Evolutionary conservation across 2,888 invertebrate species (phyloP), one percentile per base, ranked within the genome.

Genomic region (Strigamia transsilvanica): DNA sequence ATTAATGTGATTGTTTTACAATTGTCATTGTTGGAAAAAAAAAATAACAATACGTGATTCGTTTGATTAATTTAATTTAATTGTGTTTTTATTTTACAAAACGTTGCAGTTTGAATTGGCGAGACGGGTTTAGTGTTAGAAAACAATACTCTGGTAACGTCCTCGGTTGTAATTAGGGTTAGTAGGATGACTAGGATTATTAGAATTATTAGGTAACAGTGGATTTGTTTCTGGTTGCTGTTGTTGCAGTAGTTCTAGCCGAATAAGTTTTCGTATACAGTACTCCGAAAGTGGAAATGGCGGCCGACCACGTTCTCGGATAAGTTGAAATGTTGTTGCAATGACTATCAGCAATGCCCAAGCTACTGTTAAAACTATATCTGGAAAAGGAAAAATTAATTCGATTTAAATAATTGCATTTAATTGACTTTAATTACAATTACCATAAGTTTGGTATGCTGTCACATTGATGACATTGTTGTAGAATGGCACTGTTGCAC

Each of bases 401-500:
- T 6, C 5, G 10, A 3, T 9, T 73, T 18, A 7, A 7, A 6
- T n/a, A 6, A 73, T 5, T 27, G 32, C 34, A 34, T 34, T 34
- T 34, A 5, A 7, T 34, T 34, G 34, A 7, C 3, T n/a, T 56
- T 5, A 5, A 7, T 21, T 6, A 34, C 6, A 79, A 88, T 88
- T 86, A 93, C 93, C 93, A 87, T 87, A 89, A 85, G 87, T 87
- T 86, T 92, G 90, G 86, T 90, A 91, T 0, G 93, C 92, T 23
- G 92, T 91, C 84, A 90, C 88, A 79, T 92, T 86, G 27, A 91
- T 88, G 27, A 92, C 93, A 21, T 87, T 86, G 79, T 90, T 89
- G 85, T 92, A 93, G n/a, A 89, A 88, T 0, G 88, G 86, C 12
- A 92, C 90, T 0, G 90, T 90, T 0, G 91, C 91, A 84, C 93